These are phyloP conservation scores for Danionella dracula DNA, from an alignment of 2,797 vertebrate species.

Conservation along the genomic window DNA sequence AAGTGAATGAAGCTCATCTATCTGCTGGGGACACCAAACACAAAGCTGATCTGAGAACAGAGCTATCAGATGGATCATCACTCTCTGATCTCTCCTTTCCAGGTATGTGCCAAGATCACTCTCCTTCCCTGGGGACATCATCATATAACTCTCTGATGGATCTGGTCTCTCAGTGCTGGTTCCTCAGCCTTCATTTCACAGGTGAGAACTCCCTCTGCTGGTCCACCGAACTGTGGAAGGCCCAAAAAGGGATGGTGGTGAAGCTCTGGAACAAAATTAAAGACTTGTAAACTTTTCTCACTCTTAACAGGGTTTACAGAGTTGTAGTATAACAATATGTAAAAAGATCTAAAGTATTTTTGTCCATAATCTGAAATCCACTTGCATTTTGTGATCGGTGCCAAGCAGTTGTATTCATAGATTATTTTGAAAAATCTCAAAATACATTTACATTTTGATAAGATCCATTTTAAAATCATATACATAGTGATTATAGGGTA, in stretches of 20 bases:
- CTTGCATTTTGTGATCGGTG: too few relatives aligned
- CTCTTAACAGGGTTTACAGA: too few relatives aligned
- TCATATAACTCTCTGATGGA: constrained; percentile 1
- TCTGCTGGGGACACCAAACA: constrained; percentile 3
- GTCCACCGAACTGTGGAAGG: constrained; percentile 44
- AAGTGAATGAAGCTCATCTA: not conserved
- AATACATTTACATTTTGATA: too few relatives aligned
- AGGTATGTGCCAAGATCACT: constrained; percentile 1
- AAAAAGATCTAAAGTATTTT: too few relatives aligned
- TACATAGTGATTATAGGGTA: too few relatives aligned
- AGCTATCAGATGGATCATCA: constrained; percentile 19
- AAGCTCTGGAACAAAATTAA: too few relatives aligned
- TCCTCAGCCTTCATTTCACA: constrained; percentile 41
- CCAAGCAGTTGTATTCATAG: too few relatives aligned
- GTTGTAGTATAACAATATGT: too few relatives aligned
- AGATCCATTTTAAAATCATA: too few relatives aligned
- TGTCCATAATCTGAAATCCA: too few relatives aligned
- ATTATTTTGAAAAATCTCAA: too few relatives aligned
- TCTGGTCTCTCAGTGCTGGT: not conserved
- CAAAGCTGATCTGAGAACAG: constrained; percentile 20
- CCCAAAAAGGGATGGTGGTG: constrained; percentile 4
- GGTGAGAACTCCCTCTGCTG: constrained; percentile 69
- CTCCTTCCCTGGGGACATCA: not conserved
- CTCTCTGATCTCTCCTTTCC: constrained; percentile 14
- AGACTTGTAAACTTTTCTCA: too few relatives aligned